Evolutionary conservation across 1,140 invertebrate species (phyloP).

Genomic region (Dendroctonus ponderosae): DNA sequence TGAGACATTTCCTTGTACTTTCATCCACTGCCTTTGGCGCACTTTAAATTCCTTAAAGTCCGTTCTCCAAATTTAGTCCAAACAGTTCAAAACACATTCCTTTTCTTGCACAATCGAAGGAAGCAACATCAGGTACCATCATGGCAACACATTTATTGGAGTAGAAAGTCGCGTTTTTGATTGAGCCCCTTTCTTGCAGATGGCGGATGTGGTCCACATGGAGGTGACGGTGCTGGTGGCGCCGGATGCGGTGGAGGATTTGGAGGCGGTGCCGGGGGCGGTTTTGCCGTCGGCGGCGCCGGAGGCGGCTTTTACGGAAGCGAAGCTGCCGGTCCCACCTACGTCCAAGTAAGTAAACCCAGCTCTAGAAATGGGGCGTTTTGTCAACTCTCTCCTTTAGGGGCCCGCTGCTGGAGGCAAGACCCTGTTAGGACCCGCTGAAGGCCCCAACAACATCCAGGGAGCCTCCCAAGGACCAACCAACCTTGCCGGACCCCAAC

Average conservation of each 20-base stretch:
- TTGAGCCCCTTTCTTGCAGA: slow-evolving; percentile 11
- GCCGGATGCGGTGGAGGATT: slow-evolving; percentile 12
- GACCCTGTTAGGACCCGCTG: slow-evolving; percentile 27
- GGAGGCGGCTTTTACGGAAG: slow-evolving; percentile 34
- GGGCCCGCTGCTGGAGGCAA: slow-evolving; percentile 29
- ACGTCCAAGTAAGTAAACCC: slow-evolving; percentile 20
- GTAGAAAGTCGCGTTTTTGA: too few relatives aligned
- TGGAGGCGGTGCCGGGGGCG: slow-evolving; percentile 25
- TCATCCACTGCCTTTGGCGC: too few relatives aligned
- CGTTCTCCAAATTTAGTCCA: too few relatives aligned
- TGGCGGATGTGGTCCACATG: slow-evolving; percentile 20
- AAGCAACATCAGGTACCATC: too few relatives aligned
- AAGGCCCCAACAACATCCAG: slow-evolving; percentile 34
- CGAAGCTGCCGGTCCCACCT: slow-evolving; percentile 30
- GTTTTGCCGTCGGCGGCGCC: slow-evolving; percentile 19
- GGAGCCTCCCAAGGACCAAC: slow-evolving; percentile 31
- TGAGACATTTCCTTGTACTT: too few relatives aligned
- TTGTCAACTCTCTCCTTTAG: slow-evolving; percentile 2
- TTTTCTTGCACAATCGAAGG: too few relatives aligned
- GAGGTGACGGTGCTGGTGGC: slow-evolving; percentile 17
- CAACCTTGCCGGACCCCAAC: slow-evolving; percentile 34
- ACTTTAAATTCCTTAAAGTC: too few relatives aligned
- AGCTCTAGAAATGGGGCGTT: background rate
- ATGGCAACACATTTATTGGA: too few relatives aligned
- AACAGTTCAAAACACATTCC: too few relatives aligned